These are phyloP conservation scores for Rhinopomastus cyanomelas DNA, from an alignment of 2,113 vertebrate species.

Conservation along the genomic window DNA sequence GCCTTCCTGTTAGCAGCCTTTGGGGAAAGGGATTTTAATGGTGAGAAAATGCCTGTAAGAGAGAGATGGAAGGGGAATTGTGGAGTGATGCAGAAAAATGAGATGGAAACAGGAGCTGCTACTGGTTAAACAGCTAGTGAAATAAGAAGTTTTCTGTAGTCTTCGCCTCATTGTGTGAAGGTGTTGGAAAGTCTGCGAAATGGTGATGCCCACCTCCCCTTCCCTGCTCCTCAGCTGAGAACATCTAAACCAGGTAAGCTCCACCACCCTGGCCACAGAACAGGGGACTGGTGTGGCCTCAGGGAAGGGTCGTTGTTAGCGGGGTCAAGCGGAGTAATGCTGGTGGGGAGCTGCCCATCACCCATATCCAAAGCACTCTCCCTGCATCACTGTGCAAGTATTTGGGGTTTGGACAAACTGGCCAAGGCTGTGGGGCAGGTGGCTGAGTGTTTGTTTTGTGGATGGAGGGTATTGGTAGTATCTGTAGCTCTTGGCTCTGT, in stretches of 20 bases:
- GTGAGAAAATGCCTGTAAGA: background rate
- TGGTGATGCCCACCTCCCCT: background rate
- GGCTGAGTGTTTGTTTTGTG: background rate
- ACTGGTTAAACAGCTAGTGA: background rate
- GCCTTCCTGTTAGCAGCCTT: background rate
- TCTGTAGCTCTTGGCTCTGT: background rate
- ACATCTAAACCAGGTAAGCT: background rate
- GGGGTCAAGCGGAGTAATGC: background rate
- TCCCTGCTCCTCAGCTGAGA: background rate
- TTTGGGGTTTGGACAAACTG: background rate
- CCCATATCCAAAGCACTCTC: fast-evolving
- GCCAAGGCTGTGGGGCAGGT: background rate
- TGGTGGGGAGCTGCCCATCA: background rate
- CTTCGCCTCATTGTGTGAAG: background rate
- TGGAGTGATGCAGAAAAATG: background rate
- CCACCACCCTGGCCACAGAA: fast-evolving
- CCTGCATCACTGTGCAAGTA: background rate
- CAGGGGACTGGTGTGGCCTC: background rate
- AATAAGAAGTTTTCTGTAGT: background rate
- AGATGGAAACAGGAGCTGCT: background rate
- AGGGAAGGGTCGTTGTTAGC: background rate
- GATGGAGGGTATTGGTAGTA: background rate
- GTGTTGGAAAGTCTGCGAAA: background rate
- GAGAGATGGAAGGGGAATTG: background rate
- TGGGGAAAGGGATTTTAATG: background rate